phyloP scores from a whole-genome alignment of 1,140 invertebrate species.

The Bombus sibiricus region DNA sequence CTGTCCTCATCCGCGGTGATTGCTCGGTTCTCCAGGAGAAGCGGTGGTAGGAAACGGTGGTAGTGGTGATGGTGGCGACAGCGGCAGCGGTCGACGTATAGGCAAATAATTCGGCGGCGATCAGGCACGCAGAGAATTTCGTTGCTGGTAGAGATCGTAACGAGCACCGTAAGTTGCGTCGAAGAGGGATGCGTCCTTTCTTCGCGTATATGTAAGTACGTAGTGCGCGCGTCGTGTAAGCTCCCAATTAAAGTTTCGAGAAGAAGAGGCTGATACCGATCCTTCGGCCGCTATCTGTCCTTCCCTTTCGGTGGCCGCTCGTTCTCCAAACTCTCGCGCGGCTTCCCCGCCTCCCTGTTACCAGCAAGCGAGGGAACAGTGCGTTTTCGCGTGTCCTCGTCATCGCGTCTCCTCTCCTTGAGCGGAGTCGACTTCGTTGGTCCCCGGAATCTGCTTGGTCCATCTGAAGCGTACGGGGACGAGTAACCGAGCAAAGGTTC shows the following conservation, averaged over 20 bases:
- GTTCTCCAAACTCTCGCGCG: neutral
- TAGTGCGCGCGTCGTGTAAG: slow-evolving; percentile 60
- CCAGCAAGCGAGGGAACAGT: slow-evolving; percentile 1
- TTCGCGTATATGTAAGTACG: slow-evolving; percentile 56
- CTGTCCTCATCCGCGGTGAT: too few relatives aligned
- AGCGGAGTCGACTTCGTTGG: slow-evolving; percentile 47
- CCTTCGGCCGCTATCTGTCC: slow-evolving; percentile 53
- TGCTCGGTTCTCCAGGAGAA: neutral
- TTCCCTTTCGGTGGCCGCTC: slow-evolving; percentile 26
- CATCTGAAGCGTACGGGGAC: slow-evolving; percentile 51
- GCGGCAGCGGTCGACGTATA: neutral
- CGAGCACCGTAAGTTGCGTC: slow-evolving; percentile 48
- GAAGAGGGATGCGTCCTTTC: slow-evolving; percentile 17
- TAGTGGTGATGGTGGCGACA: neutral
- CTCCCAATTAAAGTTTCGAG: slow-evolving; percentile 71
- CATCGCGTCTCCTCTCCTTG: slow-evolving; percentile 54
- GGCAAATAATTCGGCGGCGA: slow-evolving; percentile 11
- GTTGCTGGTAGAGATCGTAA: slow-evolving; percentile 46
- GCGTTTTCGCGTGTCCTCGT: slow-evolving; percentile 66
- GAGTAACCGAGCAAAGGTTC: slow-evolving; percentile 13
- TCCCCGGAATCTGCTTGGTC: slow-evolving; percentile 64
- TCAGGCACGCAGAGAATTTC: slow-evolving; percentile 4
- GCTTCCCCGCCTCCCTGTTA: slow-evolving; percentile 12
- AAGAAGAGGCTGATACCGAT: slow-evolving; percentile 48
- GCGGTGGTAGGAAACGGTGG: too few relatives aligned